Evolutionary conservation across 2,888 invertebrate species (phyloP).

Genomic region (Drosophila mulleri): DNA sequence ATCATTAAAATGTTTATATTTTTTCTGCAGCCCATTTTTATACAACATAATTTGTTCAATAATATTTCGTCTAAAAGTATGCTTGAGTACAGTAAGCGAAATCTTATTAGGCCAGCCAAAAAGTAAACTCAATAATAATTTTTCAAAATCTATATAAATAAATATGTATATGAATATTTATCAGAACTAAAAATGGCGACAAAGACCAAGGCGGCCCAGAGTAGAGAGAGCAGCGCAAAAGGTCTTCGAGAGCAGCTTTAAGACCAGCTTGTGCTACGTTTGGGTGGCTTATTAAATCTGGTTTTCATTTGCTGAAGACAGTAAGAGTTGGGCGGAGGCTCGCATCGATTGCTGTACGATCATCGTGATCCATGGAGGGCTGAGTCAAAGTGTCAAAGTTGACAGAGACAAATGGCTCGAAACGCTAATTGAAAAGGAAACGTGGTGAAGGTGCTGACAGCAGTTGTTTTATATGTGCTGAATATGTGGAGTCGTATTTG

Average conservation of each 20-base stretch:
- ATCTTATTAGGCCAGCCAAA: not conserved
- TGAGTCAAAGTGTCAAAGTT: constrained; percentile 51
- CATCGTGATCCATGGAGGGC: constrained; percentile 26
- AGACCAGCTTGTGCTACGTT: not conserved
- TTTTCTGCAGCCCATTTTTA: not conserved
- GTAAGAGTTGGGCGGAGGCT: constrained; percentile 16
- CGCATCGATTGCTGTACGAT: constrained; percentile 1
- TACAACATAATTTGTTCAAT: not conserved
- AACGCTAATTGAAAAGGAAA: constrained; percentile 64
- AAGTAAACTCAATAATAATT: not conserved
- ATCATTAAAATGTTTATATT: not conserved
- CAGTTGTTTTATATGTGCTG: constrained; percentile 30
- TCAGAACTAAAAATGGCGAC: constrained; percentile 1
- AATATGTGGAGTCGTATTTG: constrained; percentile 3
- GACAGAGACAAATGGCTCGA: constrained; percentile 66
- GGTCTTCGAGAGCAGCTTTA: not conserved
- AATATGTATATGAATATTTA: not conserved
- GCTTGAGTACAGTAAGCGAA: not conserved
- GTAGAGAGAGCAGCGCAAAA: not conserved
- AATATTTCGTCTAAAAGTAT: constrained; percentile 14
- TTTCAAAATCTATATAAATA: not conserved
- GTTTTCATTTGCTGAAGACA: constrained; percentile 12
- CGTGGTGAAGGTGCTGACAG: constrained; percentile 44
- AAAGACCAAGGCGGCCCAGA: not conserved
- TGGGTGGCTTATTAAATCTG: not conserved